Conservation (phyloP, 2,888 invertebrate genomes). For the Leucophenga maculata region DNA sequence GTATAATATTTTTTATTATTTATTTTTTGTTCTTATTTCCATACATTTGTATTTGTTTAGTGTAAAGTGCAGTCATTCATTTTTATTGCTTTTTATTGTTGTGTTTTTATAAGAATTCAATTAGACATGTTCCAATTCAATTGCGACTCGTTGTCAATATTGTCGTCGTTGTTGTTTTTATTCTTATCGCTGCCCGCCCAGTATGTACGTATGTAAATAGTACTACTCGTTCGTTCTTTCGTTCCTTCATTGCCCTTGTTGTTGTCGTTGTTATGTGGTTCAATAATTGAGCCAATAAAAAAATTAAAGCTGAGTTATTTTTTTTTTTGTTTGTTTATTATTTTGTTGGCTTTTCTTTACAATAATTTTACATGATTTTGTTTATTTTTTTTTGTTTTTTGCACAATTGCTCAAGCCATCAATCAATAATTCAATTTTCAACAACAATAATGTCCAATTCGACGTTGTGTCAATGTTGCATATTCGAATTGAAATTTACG, state of each 20-base stretch:
- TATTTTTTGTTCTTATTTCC: background rate
- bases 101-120: constrained; percentile 24
- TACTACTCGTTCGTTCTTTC: background rate
- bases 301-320: constrained; percentile 23
- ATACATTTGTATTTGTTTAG: constrained; percentile 2
- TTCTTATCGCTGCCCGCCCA: background rate
- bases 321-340: constrained; percentile 5
- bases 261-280: constrained; percentile 11
- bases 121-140: constrained; percentile 21
- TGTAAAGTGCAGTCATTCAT: no score
- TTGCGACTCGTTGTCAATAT: background rate
- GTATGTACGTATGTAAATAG: no score
- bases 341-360: background rate
- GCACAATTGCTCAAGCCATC: no score
- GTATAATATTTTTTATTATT: no score
- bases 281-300: constrained; percentile 23
- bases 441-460: no score
- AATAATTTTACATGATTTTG: background rate
- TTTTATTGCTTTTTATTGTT: background rate
- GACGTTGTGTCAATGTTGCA: no score
- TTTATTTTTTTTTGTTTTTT: background rate
- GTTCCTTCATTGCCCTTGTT: background rate
- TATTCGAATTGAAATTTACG: no score
- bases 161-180: constrained; percentile 1
- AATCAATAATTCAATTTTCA: constrained; percentile 3